Percentiles rank a stretch among this genome's conserved stretches.
Evolutionary conservation across 2,113 vertebrate species (phyloP).

Genomic region (Peromyscus californicus): DNA sequence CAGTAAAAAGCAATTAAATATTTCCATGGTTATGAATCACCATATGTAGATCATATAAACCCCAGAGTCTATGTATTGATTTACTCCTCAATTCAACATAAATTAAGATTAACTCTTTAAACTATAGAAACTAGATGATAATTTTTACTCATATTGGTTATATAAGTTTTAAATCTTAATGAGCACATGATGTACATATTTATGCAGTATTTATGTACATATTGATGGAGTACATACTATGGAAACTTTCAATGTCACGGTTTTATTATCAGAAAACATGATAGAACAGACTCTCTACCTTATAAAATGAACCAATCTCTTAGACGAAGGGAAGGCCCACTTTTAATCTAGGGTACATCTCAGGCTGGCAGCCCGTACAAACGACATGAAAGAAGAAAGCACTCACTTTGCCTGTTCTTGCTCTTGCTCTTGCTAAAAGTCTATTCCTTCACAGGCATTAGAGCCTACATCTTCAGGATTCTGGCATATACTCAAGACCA

Average conservation of each 20-base stretch:
- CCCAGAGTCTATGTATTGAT: background rate
- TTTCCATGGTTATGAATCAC: background rate
- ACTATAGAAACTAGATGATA: background rate
- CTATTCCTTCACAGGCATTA: background rate
- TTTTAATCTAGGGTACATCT: background rate
- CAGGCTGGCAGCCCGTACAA: background rate
- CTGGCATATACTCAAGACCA: background rate
- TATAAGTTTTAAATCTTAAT: background rate
- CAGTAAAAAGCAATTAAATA: conserved; percentile 16
- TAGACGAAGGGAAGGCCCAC: background rate
- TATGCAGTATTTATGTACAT: background rate
- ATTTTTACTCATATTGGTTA: background rate
- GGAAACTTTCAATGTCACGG: background rate
- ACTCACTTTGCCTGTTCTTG: background rate
- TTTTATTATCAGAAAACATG: background rate
- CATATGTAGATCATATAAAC: background rate
- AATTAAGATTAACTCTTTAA: background rate
- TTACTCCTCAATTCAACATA: background rate
- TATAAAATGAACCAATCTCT: background rate
- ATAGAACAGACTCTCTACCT: background rate
- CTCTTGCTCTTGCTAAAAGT: background rate
- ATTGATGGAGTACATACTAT: too few relatives aligned
- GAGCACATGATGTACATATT: background rate
- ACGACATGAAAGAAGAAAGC: background rate
- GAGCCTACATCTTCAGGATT: background rate